Conservation (phyloP, 2,797 vertebrate genomes). For the Spinibarbus caldwelli region DNA sequence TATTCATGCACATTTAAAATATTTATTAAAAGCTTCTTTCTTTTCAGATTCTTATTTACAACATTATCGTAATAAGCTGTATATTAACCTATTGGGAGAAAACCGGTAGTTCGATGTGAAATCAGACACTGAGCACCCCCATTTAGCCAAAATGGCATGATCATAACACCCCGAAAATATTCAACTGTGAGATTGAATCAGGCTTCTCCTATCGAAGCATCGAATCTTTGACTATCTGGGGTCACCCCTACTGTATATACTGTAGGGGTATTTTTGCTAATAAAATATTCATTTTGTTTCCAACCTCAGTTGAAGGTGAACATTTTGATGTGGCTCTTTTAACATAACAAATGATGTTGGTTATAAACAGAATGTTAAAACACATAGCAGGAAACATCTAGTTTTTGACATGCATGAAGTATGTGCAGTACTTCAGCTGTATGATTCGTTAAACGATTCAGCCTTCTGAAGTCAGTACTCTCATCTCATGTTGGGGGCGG, state of each 20-base stretch:
- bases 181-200: too few species aligned
- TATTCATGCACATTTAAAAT: too few species aligned
- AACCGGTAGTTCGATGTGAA: too few species aligned
- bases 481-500: not conserved
- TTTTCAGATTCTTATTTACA: too few species aligned
- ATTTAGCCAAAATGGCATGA: too few species aligned
- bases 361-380: not conserved
- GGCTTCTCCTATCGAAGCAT: too few species aligned
- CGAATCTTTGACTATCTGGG: too few species aligned
- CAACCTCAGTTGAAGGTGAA: not conserved
- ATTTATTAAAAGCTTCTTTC: too few species aligned
- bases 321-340: not conserved
- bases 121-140: too few species aligned
- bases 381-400: not conserved
- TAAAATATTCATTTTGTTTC: not conserved
- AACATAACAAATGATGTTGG: not conserved
- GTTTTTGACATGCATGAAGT: not conserved
- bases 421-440: not conserved
- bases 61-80: too few species aligned
- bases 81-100: too few species aligned
- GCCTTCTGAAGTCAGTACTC: not conserved
- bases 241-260: not conserved
- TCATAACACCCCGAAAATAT: too few species aligned
- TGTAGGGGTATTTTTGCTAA: not conserved
- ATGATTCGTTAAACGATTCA: not conserved